Evolutionary conservation across 2,888 invertebrate species (phyloP).

Genomic region (Nebria salina): DNA sequence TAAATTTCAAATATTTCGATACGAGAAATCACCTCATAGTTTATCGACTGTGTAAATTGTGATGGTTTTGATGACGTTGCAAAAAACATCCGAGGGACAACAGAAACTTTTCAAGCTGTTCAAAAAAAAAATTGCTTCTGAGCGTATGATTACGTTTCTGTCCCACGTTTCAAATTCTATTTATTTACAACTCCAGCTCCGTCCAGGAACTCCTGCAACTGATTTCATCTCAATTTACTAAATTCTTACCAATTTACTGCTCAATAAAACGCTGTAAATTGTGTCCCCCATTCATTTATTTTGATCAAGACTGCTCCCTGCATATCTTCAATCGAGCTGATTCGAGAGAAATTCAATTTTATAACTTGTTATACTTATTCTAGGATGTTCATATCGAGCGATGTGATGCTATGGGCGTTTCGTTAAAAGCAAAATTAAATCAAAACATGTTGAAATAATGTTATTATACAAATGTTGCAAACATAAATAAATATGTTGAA

Average conservation of each 20-base stretch:
- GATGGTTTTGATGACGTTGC: constrained; percentile 60
- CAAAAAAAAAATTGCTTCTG: background rate
- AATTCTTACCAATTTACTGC: background rate
- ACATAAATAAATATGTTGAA: constrained; percentile 37
- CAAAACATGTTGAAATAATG: background rate
- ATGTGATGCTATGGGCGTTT: background rate
- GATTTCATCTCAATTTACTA: constrained; percentile 43
- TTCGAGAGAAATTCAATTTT: background rate
- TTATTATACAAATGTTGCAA: constrained; percentile 19
- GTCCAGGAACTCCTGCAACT: constrained; percentile 36
- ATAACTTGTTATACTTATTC: constrained; percentile 1
- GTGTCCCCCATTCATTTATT: background rate
- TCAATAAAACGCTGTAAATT: constrained; percentile 7
- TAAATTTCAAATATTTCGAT: constrained; percentile 32
- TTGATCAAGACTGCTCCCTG: constrained; percentile 7
- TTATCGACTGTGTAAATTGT: constrained; percentile 61
- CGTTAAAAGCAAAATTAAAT: constrained; percentile 1
- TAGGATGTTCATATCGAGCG: background rate
- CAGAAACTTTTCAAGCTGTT: constrained; percentile 25
- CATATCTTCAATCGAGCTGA: constrained; percentile 7
- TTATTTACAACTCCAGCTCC: constrained; percentile 19
- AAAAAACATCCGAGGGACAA: constrained; percentile 32
- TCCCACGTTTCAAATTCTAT: background rate
- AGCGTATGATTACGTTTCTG: constrained; percentile 7
- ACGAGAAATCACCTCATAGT: constrained; percentile 59